Evolutionary conservation across 2,888 invertebrate species (phyloP).

Genomic region (Toxonevra muliebris): DNA sequence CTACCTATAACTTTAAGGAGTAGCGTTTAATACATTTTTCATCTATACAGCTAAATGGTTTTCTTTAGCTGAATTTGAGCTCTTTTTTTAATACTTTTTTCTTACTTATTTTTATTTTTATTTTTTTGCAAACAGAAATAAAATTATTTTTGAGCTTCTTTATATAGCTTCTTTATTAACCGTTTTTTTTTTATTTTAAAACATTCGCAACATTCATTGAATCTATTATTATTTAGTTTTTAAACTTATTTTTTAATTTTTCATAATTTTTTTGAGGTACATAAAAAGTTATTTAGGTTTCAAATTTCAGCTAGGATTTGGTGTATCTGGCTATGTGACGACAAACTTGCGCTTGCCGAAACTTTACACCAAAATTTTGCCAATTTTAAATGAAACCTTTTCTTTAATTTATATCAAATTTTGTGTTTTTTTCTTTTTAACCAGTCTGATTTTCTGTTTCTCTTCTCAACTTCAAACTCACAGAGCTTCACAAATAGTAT

Average conservation of each 20-base stretch:
- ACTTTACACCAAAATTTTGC: no score
- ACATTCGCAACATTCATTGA: no score
- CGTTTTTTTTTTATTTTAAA: no score
- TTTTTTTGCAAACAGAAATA: constrained; percentile 11
- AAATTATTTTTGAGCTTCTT: not conserved
- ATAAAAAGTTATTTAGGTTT: no score
- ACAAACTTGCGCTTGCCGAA: no score
- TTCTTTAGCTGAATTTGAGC: not conserved
- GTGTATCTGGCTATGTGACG: no score
- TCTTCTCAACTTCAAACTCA: no score
- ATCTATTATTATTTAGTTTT: not conserved
- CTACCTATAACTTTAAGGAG: no score
- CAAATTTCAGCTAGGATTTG: no score
- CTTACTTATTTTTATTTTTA: not conserved
- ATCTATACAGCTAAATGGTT: constrained; percentile 14
- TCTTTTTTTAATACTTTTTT: constrained; percentile 10
- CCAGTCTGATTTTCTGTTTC: no score
- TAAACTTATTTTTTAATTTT: constrained; percentile 13
- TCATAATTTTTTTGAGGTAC: no score
- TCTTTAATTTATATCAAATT: constrained; percentile 28
- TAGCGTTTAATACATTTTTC: not conserved
- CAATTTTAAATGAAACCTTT: not conserved
- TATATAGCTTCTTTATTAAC: not conserved
- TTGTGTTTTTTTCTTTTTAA: constrained; percentile 37
- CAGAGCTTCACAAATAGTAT: no score